These are phyloP conservation scores for Toxostoma redivivum DNA, from an alignment of 2,113 vertebrate genomes.

Conservation along the genomic window DNA sequence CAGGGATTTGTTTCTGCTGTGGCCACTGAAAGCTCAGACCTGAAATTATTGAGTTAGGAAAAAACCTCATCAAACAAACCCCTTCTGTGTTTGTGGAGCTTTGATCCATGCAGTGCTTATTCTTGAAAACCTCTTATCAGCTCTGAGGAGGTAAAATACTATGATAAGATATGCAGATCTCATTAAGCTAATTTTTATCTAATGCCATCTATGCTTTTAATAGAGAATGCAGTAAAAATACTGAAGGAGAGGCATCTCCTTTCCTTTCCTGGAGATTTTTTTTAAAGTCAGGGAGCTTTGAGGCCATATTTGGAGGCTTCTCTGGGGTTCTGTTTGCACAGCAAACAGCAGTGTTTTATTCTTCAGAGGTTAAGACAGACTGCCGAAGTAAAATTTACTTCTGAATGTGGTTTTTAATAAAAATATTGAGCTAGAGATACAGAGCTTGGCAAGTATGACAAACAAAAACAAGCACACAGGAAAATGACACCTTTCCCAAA, in stretches of 20 bases:
- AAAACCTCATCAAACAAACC: neutral
- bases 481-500: neutral
- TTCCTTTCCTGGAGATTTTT: neutral
- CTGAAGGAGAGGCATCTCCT: slow-evolving; percentile 24
- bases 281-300: neutral
- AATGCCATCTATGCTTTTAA: slow-evolving; percentile 16
- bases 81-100: neutral
- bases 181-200: slow-evolving; percentile 52
- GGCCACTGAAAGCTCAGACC: neutral
- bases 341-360: slow-evolving; percentile 42
- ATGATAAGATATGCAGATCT: slow-evolving; percentile 29
- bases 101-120: neutral
- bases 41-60: neutral
- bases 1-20: neutral
- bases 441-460: neutral
- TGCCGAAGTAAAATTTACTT: slow-evolving; percentile 52
- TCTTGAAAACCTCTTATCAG: neutral
- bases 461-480: neutral
- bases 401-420: neutral
- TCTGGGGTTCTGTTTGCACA: slow-evolving; percentile 38
- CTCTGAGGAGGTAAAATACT: slow-evolving; percentile 22
- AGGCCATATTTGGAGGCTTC: neutral
- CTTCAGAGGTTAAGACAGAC: slow-evolving; percentile 28
- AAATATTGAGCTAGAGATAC: neutral
- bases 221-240: slow-evolving; percentile 44